Conservation (phyloP, 2,888 invertebrate genomes). For the Dugesia japonica region DNA sequence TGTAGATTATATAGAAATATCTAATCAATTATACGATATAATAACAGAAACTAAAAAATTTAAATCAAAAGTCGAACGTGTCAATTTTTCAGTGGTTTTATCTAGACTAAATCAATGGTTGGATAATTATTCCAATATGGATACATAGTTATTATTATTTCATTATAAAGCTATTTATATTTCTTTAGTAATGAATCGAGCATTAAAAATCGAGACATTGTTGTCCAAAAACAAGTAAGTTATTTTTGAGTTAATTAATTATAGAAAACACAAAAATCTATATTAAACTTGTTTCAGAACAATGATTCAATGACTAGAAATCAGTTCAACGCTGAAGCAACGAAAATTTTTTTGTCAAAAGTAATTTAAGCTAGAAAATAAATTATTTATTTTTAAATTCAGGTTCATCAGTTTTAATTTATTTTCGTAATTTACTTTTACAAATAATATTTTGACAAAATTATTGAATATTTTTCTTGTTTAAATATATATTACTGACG, state of each 20-base stretch:
- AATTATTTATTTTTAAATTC: background rate
- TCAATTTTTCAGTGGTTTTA: background rate
- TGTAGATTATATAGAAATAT: background rate
- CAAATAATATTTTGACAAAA: no score
- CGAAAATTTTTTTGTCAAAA: background rate
- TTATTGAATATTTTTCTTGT: background rate
- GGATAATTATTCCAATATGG: background rate
- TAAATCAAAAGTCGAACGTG: background rate
- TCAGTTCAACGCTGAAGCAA: background rate
- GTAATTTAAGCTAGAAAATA: background rate
- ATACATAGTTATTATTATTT: background rate
- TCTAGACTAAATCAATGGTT: background rate
- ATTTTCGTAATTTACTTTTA: no score
- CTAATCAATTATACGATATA: background rate
- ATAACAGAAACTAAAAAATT: background rate
- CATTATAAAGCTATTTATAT: background rate
- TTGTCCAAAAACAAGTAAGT: background rate
- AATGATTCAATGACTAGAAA: background rate
- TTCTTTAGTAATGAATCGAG: background rate
- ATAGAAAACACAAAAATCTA: background rate
- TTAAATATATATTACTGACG: constrained; percentile 10
- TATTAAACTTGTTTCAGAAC: background rate
- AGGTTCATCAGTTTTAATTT: background rate
- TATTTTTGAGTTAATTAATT: no score
- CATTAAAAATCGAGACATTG: background rate